Evolutionary conservation across 2,888 invertebrate species (phyloP), one percentile per base, ranked within the genome.

Genomic region (Pseudococcus viburni): DNA sequence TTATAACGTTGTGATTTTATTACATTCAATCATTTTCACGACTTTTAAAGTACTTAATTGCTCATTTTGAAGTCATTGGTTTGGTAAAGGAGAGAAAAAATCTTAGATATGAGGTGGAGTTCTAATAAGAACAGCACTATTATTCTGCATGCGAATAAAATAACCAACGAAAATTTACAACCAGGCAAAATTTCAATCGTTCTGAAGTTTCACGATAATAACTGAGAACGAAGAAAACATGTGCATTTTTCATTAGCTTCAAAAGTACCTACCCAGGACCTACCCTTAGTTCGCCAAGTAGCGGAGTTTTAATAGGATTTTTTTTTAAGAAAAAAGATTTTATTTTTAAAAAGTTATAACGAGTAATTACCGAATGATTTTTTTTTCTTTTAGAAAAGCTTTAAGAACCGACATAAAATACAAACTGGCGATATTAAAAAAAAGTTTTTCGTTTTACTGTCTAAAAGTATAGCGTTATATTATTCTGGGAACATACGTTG

Each of bases 341-440:
- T 73, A 73, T 73, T 73, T 73, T 73, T 73, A 83, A 83, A 83
- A 83, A 83, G 46, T 83, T 83, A 83, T 83, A 46, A 83, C 80
- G 17, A 83, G 80, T 83, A 83, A 46, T 83, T 83, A 83, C 46
- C 80, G 42, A 46, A 83, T 83, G 80, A 83, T 83, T 83, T 83
- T 83, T 80, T 83, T 83, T 46, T 33, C 33, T 46, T 46, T 42
- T 42, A 19, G 42, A 46, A 19, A 83, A 46, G 46, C 80, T 83
- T 33, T 73, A 73, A 73, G 73, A 73, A 73, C 80, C 19, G 46
- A 83, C 46, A 83, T 83, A 83, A 83, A 83, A 83, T 83, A 83
- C 80, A 83, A 83, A 83, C 80, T 6, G 80, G 22, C 80, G 80
- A 83, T 83, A 83, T 83, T 83, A 83, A 83, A 83, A 83, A 77